These are phyloP conservation scores for Prolemur simus DNA, from an alignment of 2,113 vertebrate genomes.

Conservation along the genomic window DNA sequence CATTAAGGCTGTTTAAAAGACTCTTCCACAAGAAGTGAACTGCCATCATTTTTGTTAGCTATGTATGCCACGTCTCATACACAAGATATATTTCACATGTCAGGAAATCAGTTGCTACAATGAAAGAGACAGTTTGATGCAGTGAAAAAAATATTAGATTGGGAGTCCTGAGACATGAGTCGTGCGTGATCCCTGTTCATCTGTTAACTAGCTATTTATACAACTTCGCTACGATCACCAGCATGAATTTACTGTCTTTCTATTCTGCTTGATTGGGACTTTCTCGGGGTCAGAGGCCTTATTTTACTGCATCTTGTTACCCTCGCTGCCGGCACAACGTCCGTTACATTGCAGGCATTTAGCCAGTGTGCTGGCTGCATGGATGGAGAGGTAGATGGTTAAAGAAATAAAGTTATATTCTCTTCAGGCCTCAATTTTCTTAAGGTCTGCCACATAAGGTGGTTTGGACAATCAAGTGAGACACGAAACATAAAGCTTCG, in stretches of 20 bases:
- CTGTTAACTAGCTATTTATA: neutral
- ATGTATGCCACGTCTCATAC: neutral
- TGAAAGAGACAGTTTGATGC: neutral
- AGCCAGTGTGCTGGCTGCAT: neutral
- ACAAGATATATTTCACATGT: conserved; percentile 37
- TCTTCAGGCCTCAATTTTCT: neutral
- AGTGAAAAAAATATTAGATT: neutral
- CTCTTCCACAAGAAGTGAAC: conserved; percentile 15
- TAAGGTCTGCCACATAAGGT: neutral
- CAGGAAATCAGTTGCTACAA: conserved; percentile 15
- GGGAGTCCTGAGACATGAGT: neutral
- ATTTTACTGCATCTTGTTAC: neutral
- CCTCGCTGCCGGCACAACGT: neutral
- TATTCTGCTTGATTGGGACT: neutral
- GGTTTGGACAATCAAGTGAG: neutral
- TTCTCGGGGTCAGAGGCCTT: neutral
- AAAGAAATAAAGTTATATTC: neutral
- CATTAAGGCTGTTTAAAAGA: conserved; percentile 57
- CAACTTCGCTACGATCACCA: neutral
- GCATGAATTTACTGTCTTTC: neutral
- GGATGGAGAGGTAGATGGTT: neutral
- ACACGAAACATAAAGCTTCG: neutral
- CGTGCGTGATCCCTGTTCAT: neutral
- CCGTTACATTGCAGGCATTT: neutral
- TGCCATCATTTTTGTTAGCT: conserved; percentile 44